Evolutionary conservation across 35 echinoderm and acorn worm species (phyloP).

Genomic region (Diadema setosum): DNA sequence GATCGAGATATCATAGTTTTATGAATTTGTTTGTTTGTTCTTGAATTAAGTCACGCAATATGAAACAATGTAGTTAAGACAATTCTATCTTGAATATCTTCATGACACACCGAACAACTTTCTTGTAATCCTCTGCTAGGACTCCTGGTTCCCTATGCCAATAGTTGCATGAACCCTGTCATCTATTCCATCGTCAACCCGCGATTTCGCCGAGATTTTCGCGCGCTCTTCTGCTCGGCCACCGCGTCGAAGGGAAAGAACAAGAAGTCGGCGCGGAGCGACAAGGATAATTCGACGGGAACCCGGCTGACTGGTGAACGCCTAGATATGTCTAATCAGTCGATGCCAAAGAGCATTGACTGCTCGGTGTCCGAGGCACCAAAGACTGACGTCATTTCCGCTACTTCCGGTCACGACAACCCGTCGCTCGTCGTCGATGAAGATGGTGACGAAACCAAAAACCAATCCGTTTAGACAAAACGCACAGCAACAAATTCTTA

Average conservation of each 20-base stretch:
- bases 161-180: slow-evolving; percentile 80
- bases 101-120: too few relatives aligned
- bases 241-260: neutral
- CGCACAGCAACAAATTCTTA: too few relatives aligned
- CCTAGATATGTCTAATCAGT: neutral
- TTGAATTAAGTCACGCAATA: too few relatives aligned
- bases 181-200: slow-evolving; percentile 60
- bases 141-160: slow-evolving; percentile 61
- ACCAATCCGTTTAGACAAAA: too few relatives aligned
- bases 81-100: too few relatives aligned
- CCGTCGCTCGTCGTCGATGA: too few relatives aligned
- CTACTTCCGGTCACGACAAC: neutral
- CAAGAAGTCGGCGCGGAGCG: neutral
- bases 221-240: neutral
- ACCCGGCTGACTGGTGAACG: neutral
- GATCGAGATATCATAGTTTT: too few relatives aligned
- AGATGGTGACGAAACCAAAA: too few relatives aligned
- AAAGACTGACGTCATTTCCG: neutral
- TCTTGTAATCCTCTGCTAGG: neutral
- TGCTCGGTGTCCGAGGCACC: neutral
- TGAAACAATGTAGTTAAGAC: too few relatives aligned
- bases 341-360: neutral
- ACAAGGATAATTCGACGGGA: neutral
- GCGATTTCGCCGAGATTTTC: slow-evolving; percentile 6
- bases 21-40: too few relatives aligned